Conservation (phyloP, 2,888 invertebrate genomes). For the Drosophila nr. fundita region DNA sequence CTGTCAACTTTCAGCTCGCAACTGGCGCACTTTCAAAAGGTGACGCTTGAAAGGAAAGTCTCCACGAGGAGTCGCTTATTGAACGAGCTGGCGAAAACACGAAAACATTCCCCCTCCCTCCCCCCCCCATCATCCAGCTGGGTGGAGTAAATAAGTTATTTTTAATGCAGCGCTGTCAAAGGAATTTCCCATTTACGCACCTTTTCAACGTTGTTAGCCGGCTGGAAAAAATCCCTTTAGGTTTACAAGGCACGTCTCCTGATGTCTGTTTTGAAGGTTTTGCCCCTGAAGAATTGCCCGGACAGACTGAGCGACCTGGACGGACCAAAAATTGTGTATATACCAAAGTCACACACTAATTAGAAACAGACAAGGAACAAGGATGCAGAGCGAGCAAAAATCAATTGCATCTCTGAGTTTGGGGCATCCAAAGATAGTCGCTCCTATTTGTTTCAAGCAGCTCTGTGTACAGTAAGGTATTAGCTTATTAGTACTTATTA, state of each 20-base stretch:
- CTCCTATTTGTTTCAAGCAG: too few species aligned
- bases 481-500: too few species aligned
- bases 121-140: not conserved
- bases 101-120: not conserved
- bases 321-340: not conserved
- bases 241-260: constrained; percentile 19
- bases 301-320: not conserved
- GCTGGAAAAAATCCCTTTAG: constrained; percentile 40
- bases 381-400: not conserved
- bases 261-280: constrained; percentile 21
- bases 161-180: constrained; percentile 7
- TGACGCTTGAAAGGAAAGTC: constrained; percentile 36
- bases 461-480: too few species aligned
- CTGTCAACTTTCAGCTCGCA: not conserved
- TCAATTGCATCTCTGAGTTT: too few species aligned
- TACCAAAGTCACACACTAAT: constrained; percentile 41
- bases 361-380: constrained; percentile 14
- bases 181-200: constrained; percentile 64
- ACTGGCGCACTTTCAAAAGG: constrained; percentile 41
- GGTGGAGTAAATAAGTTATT: constrained; percentile 31
- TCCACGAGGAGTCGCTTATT: constrained; percentile 19
- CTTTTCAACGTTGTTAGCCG: constrained; percentile 46
- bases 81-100: constrained; percentile 25
- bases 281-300: not conserved
- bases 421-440: too few species aligned